These are phyloP conservation scores for Diaprepes abbreviatus DNA, from an alignment of 2,888 invertebrate genomes.

Conservation along the genomic window DNA sequence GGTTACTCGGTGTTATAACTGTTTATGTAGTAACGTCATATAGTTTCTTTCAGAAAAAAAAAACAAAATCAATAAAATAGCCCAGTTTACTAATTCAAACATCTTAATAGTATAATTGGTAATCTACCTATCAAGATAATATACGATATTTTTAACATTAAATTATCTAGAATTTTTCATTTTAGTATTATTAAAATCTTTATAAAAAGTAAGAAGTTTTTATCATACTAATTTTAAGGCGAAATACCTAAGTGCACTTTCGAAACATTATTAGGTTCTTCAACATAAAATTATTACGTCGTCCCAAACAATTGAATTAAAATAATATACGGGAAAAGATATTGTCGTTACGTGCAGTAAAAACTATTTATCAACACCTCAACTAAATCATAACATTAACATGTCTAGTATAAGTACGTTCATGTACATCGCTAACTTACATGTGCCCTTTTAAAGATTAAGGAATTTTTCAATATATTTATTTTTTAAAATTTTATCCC, in stretches of 20 bases:
- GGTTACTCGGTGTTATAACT: too few species aligned
- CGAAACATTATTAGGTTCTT: slow-evolving; percentile 25
- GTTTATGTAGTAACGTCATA: too few species aligned
- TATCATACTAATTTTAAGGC: too few species aligned
- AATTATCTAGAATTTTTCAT: too few species aligned
- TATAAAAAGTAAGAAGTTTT: too few species aligned
- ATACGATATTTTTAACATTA: too few species aligned
- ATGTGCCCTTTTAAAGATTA: background rate
- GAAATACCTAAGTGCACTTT: slow-evolving; percentile 37
- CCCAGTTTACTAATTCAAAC: too few species aligned
- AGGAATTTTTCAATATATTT: background rate
- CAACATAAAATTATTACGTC: slow-evolving; percentile 21
- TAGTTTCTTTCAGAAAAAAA: too few species aligned
- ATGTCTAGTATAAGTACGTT: slow-evolving; percentile 5
- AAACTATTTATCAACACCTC: slow-evolving; percentile 31
- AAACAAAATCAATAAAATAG: too few species aligned
- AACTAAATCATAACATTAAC: slow-evolving; percentile 7
- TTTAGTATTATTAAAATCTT: too few species aligned
- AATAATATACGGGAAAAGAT: slow-evolving; percentile 31
- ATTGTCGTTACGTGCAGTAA: slow-evolving; percentile 28
- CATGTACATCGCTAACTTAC: slow-evolving; percentile 6
- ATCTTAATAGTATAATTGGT: too few species aligned
- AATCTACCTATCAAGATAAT: too few species aligned
- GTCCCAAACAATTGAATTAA: slow-evolving; percentile 39
- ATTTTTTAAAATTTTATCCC: background rate